Conservation (phyloP, 2,113 vertebrate species). For the Mystacornis crossleyi region DNA sequence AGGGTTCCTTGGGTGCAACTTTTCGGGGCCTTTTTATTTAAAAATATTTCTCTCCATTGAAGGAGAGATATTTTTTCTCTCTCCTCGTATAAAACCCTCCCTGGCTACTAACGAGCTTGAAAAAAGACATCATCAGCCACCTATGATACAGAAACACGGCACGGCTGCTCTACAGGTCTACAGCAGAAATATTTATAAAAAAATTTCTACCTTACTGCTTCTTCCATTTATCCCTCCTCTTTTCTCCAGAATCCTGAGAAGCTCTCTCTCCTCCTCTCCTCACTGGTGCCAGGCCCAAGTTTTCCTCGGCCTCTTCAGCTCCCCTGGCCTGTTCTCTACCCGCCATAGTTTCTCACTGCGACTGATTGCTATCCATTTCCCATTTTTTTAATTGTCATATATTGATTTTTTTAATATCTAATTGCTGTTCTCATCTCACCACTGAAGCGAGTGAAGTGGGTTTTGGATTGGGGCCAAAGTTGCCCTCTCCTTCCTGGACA, state of each 20-base stretch:
- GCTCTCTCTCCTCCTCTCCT: not conserved
- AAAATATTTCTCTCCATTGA: not conserved
- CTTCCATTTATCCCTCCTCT: not conserved
- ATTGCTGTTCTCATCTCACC: constrained; percentile 54
- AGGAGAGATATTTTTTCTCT: not conserved
- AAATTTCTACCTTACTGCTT: not conserved
- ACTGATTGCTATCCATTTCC: constrained; percentile 33
- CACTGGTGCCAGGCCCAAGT: not conserved
- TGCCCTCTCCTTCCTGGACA: constrained; percentile 54
- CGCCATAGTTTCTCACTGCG: not conserved
- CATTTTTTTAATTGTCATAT: constrained; percentile 48
- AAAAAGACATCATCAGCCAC: not conserved
- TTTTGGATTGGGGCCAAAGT: constrained; percentile 44
- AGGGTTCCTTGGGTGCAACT: not conserved
- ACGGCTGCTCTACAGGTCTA: not conserved
- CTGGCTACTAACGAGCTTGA: not conserved
- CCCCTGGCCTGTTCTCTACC: not conserved
- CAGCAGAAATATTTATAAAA: not conserved
- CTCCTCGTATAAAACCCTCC: not conserved
- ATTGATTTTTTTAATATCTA: constrained; percentile 60
- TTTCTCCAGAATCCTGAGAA: not conserved
- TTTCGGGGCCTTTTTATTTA: not conserved
- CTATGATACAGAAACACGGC: not conserved
- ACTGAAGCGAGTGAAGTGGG: constrained; percentile 37
- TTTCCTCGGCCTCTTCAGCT: not conserved